phyloP scores from a whole-genome alignment of 1,140 invertebrate species.

The Caerostris darwini region DNA sequence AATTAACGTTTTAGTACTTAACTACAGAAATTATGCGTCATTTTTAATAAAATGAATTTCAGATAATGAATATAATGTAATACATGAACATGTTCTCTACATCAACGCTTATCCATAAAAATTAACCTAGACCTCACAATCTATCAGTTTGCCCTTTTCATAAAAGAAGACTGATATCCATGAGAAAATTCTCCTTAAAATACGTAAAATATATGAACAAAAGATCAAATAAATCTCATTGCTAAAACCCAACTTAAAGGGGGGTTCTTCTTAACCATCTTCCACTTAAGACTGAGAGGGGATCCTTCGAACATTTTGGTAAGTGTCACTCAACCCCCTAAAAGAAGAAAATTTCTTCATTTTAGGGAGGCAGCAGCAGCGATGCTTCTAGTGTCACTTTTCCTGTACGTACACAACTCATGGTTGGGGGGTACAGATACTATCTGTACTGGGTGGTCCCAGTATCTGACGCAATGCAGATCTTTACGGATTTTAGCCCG shows the following conservation, averaged over 20 bases:
- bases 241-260: neutral
- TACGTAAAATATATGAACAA: neutral
- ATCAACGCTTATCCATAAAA: too few species aligned
- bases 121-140: too few species aligned
- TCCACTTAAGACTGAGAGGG: neutral
- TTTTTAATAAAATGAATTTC: too few species aligned
- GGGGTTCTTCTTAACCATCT: neutral
- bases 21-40: too few species aligned
- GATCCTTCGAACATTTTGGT: neutral
- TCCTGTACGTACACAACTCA: neutral
- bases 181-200: neutral
- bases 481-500: neutral
- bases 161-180: neutral
- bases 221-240: too few species aligned
- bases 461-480: conserved; percentile 42
- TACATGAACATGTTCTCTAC: too few species aligned
- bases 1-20: too few species aligned
- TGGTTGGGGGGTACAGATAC: neutral
- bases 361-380: neutral
- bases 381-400: neutral
- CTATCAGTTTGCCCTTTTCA: too few species aligned
- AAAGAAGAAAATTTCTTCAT: neutral
- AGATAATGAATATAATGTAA: too few species aligned
- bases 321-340: conserved; percentile 55
- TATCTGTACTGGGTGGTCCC: conserved; percentile 25